Evolutionary conservation across 2,797 vertebrate species (phyloP).

Genomic region (Zalophus californianus): DNA sequence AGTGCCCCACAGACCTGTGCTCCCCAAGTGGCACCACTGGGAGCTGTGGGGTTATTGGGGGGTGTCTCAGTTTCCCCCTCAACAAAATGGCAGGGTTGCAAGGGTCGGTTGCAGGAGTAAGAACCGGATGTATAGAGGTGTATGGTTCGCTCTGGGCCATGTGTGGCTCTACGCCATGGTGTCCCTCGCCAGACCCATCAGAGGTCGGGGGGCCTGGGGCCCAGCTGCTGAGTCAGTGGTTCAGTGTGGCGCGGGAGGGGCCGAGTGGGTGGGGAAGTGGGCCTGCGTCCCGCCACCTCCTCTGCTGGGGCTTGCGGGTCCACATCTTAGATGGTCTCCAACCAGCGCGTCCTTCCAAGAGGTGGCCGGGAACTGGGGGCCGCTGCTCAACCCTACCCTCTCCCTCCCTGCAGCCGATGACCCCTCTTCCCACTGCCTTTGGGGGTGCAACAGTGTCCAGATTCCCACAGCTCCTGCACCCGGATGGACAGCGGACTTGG

Average conservation of each 20-base stretch:
- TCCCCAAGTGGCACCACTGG: too few relatives aligned
- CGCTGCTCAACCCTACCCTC: background rate
- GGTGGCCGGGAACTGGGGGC: background rate
- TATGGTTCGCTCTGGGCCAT: background rate
- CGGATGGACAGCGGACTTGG: accelerated
- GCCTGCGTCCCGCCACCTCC: accelerated
- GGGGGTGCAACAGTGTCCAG: accelerated
- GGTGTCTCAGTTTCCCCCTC: background rate
- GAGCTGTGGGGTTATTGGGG: background rate
- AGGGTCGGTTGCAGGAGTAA: accelerated
- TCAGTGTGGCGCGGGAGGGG: accelerated
- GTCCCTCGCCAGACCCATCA: accelerated
- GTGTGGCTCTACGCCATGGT: accelerated
- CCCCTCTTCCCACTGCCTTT: background rate
- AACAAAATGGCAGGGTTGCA: accelerated
- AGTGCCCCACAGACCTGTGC: background rate
- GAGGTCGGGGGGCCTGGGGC: background rate
- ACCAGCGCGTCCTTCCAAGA: accelerated
- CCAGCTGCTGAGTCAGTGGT: accelerated
- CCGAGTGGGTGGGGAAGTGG: accelerated
- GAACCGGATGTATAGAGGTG: accelerated
- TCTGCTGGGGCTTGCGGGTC: accelerated
- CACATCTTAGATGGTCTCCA: background rate
- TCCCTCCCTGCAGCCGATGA: accelerated
- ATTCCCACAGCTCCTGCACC: accelerated